These are phyloP conservation scores for Radopholus similis DNA, from an alignment of 1,140 invertebrate species.

Conservation along the genomic window DNA sequence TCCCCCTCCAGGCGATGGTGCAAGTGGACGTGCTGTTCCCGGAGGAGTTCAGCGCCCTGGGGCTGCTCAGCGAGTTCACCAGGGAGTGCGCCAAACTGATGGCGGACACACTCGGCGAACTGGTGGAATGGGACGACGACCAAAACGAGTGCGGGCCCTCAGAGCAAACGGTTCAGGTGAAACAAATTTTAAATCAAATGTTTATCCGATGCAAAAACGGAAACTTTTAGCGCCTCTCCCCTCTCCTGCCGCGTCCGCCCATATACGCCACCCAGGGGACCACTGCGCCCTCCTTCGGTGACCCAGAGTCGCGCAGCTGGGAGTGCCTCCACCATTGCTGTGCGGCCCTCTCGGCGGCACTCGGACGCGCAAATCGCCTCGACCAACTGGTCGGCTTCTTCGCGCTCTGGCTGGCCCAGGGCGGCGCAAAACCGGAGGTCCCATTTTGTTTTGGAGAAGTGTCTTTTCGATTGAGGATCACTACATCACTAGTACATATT, in stretches of 20 bases:
- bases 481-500: too few species aligned
- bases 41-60: not conserved
- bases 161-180: not conserved
- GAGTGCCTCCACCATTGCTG: not conserved
- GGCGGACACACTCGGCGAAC: not conserved
- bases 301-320: not conserved
- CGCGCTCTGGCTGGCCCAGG: constrained; percentile 1
- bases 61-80: not conserved
- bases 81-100: not conserved
- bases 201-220: not conserved
- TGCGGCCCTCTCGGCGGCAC: not conserved
- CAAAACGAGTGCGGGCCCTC: not conserved
- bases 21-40: not conserved
- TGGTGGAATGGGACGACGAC: not conserved
- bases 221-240: not conserved
- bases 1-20: not conserved
- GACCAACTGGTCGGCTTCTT: constrained; percentile 16
- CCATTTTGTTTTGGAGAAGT: too few species aligned
- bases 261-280: not conserved
- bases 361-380: constrained; percentile 5
- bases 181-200: not conserved
- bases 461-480: too few species aligned
- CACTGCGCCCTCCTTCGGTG: not conserved
- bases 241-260: not conserved
- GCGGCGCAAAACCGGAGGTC: not conserved